Conservation (phyloP, 1,140 invertebrate genomes). For the Drosophila ananassae region DNA sequence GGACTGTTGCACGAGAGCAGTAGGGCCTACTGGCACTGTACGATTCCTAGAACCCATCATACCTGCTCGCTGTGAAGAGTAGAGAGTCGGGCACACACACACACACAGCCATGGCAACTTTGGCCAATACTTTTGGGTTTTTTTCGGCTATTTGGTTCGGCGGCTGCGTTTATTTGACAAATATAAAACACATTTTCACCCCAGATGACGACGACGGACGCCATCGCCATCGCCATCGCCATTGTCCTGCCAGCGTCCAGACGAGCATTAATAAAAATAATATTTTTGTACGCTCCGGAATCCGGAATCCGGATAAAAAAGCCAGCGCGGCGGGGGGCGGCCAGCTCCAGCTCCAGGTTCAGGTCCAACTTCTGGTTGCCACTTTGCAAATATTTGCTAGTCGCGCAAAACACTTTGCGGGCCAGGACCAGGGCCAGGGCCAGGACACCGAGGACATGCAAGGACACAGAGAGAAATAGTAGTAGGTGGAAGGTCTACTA, state of each 20-base stretch:
- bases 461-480: not conserved
- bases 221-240: constrained; percentile 21
- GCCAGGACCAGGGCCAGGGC: constrained; percentile 31
- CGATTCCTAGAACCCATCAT: not conserved
- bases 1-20: no score
- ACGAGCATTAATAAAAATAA: constrained; percentile 78
- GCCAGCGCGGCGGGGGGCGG: constrained; percentile 44
- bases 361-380: constrained; percentile 68
- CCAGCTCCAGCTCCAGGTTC: no score
- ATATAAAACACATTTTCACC: constrained; percentile 79
- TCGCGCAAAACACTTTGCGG: constrained; percentile 71
- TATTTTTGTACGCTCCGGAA: constrained; percentile 43
- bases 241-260: constrained; percentile 44
- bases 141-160: constrained; percentile 10
- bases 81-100: not conserved
- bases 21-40: no score
- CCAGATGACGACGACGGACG: constrained; percentile 41
- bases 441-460: not conserved
- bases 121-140: constrained; percentile 46
- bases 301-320: constrained; percentile 21
- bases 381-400: constrained; percentile 77
- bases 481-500: no score
- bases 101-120: constrained; percentile 13
- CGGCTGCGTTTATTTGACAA: constrained; percentile 75
- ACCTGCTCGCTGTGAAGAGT: not conserved